Evolutionary conservation across 2,888 invertebrate genomes (phyloP).

Genomic region (Plagodis dolabraria): DNA sequence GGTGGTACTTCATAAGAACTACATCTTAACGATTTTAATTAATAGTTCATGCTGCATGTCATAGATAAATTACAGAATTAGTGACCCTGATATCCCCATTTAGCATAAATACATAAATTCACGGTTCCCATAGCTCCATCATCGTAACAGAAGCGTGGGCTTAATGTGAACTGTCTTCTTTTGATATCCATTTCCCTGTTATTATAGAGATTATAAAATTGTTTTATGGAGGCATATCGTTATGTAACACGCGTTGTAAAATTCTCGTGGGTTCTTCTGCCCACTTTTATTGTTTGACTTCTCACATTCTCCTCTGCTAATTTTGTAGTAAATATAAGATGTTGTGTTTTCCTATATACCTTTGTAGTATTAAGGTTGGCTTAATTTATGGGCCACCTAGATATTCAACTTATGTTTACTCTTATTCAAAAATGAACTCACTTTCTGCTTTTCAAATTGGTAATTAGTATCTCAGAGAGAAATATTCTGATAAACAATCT

Average conservation of each 20-base stretch:
- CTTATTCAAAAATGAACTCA: no score
- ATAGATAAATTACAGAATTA: no score
- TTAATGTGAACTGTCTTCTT: slow-evolving; percentile 26
- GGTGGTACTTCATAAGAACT: no score
- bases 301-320: slow-evolving; percentile 13
- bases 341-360: no score
- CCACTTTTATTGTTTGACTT: slow-evolving; percentile 17
- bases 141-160: slow-evolving; percentile 26
- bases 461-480: no score
- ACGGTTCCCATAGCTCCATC: background rate
- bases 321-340: no score
- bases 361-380: no score
- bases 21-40: no score
- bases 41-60: no score
- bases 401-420: no score
- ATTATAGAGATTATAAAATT: slow-evolving; percentile 23
- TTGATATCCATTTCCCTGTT: slow-evolving; percentile 30
- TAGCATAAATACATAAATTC: slow-evolving; percentile 15
- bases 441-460: no score
- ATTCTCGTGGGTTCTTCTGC: slow-evolving; percentile 16
- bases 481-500: no score
- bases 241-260: slow-evolving; percentile 15
- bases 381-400: background rate
- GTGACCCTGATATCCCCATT: background rate
- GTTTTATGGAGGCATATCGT: slow-evolving; percentile 10